A percentile compares a stretch with the other conserved stretches of the same genome.
Evolutionary conservation across 2,797 vertebrate genomes (phyloP).

Genomic region (Arrhamphus sclerolepis): DNA sequence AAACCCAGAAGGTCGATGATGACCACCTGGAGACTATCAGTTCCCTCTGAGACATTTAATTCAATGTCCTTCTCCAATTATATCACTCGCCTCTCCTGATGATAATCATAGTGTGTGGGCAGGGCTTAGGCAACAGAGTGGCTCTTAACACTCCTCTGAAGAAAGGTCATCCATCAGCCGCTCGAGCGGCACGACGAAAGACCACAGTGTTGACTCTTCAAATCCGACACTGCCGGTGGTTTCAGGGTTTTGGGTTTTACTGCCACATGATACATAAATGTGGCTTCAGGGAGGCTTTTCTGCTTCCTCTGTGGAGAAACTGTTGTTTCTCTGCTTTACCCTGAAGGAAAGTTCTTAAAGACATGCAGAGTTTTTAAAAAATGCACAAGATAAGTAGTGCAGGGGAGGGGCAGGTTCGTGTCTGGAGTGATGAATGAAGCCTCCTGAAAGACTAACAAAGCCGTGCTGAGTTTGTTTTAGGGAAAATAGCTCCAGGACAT

Average conservation of each 20-base stretch:
- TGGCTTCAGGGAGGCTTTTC: conserved; percentile 7
- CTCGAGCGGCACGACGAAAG: neutral
- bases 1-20: conserved; percentile 11
- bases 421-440: no score
- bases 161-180: conserved; percentile 46
- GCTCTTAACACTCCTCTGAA: no score
- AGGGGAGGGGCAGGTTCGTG: no score
- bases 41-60: conserved; percentile 5
- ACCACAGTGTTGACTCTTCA: conserved; percentile 39
- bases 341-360: neutral
- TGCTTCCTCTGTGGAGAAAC: conserved; percentile 8
- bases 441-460: no score
- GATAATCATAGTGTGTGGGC: no score
- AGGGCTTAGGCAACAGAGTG: no score
- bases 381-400: no score
- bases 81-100: neutral
- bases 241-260: conserved; percentile 11
- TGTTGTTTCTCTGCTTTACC: neutral
- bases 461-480: no score
- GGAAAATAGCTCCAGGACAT: neutral
- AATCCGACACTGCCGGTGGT: conserved; percentile 16
- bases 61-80: conserved; percentile 1
- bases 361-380: neutral
- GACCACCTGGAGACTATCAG: conserved; percentile 9
- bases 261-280: conserved; percentile 23